Base-by-base conservation (phyloP, 2,797 vertebrate genomes). In the Podargus strigoides region DNA sequence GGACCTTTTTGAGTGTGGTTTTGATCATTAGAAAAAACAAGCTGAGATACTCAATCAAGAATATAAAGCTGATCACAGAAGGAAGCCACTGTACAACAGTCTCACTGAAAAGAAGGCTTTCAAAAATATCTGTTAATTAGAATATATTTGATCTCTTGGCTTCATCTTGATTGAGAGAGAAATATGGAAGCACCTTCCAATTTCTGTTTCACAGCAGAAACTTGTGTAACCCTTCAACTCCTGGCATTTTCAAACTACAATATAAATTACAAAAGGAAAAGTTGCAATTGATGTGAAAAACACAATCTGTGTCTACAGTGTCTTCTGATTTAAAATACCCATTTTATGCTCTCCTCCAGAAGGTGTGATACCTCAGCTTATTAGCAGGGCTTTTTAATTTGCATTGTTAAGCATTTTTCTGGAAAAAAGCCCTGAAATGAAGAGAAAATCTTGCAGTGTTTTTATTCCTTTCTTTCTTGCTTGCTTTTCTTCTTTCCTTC, bases 141-240 rank as follows among this genome's bases (percentile, higher is more conserved):
- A 91, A 94, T 86, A 72, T 73, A 90, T 95, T 94, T 91, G 72
- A 89, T 95, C 56, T 77, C 83, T 92, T 85, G 59, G 49, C 49
- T 90, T 95, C 75, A 80, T 93, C 89, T 85, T 95, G 80, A 95
- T 95, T 93, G 93, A 76, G 50, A 87, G 30, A 82, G 58, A 84
- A 95, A 94, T 81, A 28, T 56, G 49, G 80, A 90, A 95, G 78
- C 18, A 95, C 41, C 69, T 94, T 85, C 50, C 37, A 59, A 27
- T 79, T 96, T 90, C 73, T 76, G 3, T 87, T 94, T 88, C 53
- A 59, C 36, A 95, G 86, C 62, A 91, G 77, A 90, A 89, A 56
- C 58, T 88, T 87, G n/a, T 3, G 4, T 85, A 94, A 94, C 49
- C 64, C 60, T 74, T 94, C 77, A 76, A 50, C 17, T 93, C 46